phyloP scores from a whole-genome alignment of 2,113 vertebrate species.

The Pan paniscus region DNA sequence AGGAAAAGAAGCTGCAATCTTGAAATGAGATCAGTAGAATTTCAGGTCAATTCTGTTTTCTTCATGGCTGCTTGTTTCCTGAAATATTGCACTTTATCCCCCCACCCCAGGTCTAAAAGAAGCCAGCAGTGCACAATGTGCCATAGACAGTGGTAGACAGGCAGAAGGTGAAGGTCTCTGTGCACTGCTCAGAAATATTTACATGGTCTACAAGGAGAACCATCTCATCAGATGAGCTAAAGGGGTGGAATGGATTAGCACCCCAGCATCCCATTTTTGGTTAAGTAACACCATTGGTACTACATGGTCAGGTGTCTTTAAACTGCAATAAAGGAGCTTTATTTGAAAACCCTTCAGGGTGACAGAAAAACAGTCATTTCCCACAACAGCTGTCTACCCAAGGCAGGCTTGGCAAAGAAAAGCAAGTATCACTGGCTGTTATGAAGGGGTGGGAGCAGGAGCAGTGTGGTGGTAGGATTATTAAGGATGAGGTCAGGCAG shows the following conservation, averaged over 20 bases:
- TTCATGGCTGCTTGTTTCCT: not conserved
- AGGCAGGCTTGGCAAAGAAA: not conserved
- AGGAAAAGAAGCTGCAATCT: not conserved
- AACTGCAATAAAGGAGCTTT: slow-evolving; percentile 60
- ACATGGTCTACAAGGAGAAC: not conserved
- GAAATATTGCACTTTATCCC: not conserved
- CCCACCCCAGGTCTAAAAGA: not conserved
- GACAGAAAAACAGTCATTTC: slow-evolving; percentile 51
- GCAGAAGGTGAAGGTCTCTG: not conserved
- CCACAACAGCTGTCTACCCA: slow-evolving; percentile 39
- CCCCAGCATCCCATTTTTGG: not conserved
- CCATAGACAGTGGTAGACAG: not conserved
- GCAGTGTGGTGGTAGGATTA: not conserved
- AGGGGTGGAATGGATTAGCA: not conserved
- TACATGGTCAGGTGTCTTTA: slow-evolving; percentile 26
- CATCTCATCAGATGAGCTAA: not conserved
- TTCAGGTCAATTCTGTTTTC: not conserved
- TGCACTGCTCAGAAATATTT: not conserved
- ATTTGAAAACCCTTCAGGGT: slow-evolving; percentile 67
- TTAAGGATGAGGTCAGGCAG: slow-evolving; percentile 29
- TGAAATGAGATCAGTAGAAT: not conserved
- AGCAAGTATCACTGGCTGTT: slow-evolving; percentile 19
- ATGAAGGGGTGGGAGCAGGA: not conserved
- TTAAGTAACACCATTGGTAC: not conserved
- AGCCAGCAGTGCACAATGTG: not conserved